Evolutionary conservation across 2,797 vertebrate genomes (phyloP).

Genomic region (Mastacembelus armatus): DNA sequence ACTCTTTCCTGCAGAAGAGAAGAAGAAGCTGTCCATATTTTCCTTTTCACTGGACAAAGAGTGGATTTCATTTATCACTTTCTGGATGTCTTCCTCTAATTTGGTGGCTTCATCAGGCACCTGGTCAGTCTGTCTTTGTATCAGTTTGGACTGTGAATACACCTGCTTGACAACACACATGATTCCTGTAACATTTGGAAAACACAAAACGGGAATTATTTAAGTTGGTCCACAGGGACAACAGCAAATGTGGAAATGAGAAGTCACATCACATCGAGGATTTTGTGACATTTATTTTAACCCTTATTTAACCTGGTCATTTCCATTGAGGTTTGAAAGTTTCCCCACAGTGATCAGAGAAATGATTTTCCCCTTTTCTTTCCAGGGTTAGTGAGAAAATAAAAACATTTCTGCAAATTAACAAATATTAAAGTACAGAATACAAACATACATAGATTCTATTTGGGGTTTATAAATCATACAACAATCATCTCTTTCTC

Average conservation of each 20-base stretch:
- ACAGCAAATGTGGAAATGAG: too few relatives aligned
- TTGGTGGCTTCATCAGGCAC: background rate
- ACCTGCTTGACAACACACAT: conserved; percentile 38
- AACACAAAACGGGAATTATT: background rate
- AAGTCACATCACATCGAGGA: too few relatives aligned
- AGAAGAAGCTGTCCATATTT: background rate
- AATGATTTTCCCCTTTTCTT: too few relatives aligned
- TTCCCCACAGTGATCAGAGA: too few relatives aligned
- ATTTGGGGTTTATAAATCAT: too few relatives aligned
- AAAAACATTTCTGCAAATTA: background rate
- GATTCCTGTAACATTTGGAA: conserved; percentile 54
- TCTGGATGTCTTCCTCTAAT: conserved; percentile 66
- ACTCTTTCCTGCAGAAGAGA: conserved; percentile 1
- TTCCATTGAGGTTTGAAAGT: too few relatives aligned
- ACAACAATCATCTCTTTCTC: too few relatives aligned
- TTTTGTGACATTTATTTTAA: background rate
- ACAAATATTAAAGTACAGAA: background rate
- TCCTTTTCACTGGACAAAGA: conserved; percentile 50
- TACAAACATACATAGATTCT: too few relatives aligned
- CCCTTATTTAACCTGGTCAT: too few relatives aligned
- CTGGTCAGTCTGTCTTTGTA: conserved; percentile 18
- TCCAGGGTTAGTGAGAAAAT: background rate
- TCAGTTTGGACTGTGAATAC: conserved; percentile 39
- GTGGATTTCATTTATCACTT: conserved; percentile 67
- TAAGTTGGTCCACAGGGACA: background rate